A percentile compares a stretch with the other conserved stretches of the same genome.
Evolutionary conservation across 1,140 invertebrate species (phyloP).

Genomic region (Venustaconcha ellipsiformis): DNA sequence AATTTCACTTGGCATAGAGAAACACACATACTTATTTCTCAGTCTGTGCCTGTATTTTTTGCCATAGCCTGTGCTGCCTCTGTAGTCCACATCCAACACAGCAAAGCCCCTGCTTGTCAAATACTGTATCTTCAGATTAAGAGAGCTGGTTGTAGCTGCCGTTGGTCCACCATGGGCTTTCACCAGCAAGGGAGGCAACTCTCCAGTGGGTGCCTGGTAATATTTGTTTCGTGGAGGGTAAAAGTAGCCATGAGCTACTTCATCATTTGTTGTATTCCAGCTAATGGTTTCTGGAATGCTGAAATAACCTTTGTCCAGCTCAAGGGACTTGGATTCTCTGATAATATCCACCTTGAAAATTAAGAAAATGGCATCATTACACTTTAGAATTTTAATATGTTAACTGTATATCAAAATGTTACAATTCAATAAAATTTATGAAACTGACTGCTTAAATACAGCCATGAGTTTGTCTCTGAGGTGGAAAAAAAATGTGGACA

Average conservation of each 20-base stretch:
- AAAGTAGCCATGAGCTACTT: conserved; percentile 58
- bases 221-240: conserved; percentile 66
- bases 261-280: conserved; percentile 58
- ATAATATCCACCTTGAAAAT: conserved; percentile 47
- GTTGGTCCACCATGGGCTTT: conserved; percentile 69
- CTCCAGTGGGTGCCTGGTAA: conserved; percentile 55
- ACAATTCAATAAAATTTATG: not conserved
- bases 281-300: conserved; percentile 59
- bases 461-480: not conserved
- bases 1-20: too few species aligned
- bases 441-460: not conserved
- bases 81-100: conserved; percentile 68
- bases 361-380: conserved; percentile 4
- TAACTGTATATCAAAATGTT: not conserved
- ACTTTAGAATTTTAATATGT: not conserved
- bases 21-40: conserved; percentile 45
- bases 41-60: conserved; percentile 61
- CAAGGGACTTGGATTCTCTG: conserved; percentile 39
- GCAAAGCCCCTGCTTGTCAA: conserved; percentile 69
- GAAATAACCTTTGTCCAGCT: conserved; percentile 57
- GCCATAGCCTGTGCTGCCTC: conserved; percentile 68
- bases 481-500: too few species aligned
- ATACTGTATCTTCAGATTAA: conserved; percentile 68
- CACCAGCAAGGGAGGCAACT: conserved; percentile 65
- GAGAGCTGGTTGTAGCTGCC: conserved; percentile 35